phyloP scores from a whole-genome alignment of 2,888 invertebrate species.

The Drosophila phalerata region DNA sequence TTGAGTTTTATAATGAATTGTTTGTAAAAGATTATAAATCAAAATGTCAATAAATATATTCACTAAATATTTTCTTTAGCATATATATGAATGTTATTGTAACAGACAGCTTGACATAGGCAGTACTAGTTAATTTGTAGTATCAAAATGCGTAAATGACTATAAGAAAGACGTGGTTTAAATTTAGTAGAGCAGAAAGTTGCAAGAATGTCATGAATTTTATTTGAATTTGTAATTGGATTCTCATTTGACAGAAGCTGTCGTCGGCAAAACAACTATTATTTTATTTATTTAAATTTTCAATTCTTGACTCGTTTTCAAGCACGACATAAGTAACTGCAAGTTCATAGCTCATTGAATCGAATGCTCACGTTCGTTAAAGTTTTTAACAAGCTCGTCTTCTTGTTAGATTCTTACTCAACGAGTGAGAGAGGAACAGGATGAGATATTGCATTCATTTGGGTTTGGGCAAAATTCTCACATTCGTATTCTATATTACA shows the following conservation, averaged over 20 bases:
- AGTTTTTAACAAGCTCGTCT: conserved; percentile 30
- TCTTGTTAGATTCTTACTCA: conserved; percentile 16
- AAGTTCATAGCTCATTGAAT: conserved; percentile 54
- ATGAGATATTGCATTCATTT: conserved; percentile 22
- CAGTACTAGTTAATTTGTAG: background rate
- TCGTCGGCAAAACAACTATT: conserved; percentile 25
- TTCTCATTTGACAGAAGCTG: conserved; percentile 23
- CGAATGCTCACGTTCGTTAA: conserved; percentile 32
- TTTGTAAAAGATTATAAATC: background rate
- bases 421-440: background rate
- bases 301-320: conserved; percentile 8
- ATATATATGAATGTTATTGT: background rate
- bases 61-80: background rate
- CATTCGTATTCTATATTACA: conserved; percentile 7
- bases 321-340: conserved; percentile 22
- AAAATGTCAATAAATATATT: background rate
- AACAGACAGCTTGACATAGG: background rate
- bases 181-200: conserved; percentile 25
- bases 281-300: conserved; percentile 55
- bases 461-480: background rate
- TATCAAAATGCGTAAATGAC: background rate
- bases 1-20: background rate
- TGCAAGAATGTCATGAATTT: conserved; percentile 61
- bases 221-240: conserved; percentile 72
- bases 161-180: conserved; percentile 60